Conservation (phyloP, 2,113 vertebrate genomes). For the Calidris pugnax region DNA sequence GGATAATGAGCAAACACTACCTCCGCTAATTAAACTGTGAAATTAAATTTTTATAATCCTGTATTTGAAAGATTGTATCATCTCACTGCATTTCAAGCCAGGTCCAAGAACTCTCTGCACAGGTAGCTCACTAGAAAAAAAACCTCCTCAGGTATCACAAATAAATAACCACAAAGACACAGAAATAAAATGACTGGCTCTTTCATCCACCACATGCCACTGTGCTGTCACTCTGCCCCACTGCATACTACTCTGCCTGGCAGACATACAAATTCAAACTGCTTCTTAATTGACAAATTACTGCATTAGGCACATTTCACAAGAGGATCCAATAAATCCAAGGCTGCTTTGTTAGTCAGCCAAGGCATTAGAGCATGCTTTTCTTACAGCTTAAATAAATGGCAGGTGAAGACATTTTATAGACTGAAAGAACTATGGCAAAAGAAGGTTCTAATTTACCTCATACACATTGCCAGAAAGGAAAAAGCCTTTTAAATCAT, state of each 20-base stretch:
- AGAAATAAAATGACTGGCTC: neutral
- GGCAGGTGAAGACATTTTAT: slow-evolving; percentile 53
- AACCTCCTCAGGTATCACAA: neutral
- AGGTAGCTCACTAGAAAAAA: neutral
- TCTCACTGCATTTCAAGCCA: neutral
- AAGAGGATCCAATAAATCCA: slow-evolving; percentile 41
- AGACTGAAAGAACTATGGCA: slow-evolving; percentile 38
- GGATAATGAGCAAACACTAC: neutral
- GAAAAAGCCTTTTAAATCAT: slow-evolving; percentile 53
- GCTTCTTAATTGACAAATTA: slow-evolving; percentile 45
- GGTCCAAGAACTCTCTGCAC: neutral
- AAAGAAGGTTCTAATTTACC: slow-evolving; percentile 38
- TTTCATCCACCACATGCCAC: neutral
- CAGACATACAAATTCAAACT: slow-evolving; percentile 13
- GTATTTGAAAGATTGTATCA: neutral
- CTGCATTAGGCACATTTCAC: slow-evolving; percentile 47
- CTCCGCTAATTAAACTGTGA: neutral
- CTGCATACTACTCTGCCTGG: neutral
- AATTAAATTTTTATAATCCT: neutral
- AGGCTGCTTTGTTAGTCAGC: slow-evolving; percentile 27
- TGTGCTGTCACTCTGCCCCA: neutral
- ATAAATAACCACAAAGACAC: neutral
- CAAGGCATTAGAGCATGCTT: slow-evolving; percentile 39
- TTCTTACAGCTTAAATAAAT: slow-evolving; percentile 38
- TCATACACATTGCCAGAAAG: slow-evolving; percentile 11